phyloP scores from a whole-genome alignment of 2,113 vertebrate species.

The Arizona elegans region DNA sequence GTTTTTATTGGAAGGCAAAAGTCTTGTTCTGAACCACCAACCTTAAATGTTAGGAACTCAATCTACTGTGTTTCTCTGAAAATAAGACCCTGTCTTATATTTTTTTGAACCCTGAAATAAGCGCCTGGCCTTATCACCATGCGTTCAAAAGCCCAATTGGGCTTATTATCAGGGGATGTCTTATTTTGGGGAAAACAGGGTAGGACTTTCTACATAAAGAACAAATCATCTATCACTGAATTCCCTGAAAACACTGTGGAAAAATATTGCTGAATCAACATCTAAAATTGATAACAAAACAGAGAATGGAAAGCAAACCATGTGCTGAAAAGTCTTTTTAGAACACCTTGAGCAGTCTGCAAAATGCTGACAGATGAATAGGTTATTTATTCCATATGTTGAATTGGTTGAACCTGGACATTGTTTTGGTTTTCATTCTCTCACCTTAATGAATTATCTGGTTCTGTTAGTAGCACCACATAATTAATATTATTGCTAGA shows the following conservation, averaged over 20 bases:
- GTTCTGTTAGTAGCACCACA: background rate
- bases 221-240: background rate
- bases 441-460: background rate
- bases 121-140: no score
- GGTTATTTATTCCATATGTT: background rate
- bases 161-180: no score
- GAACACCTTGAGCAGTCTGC: background rate
- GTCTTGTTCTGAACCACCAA: background rate
- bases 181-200: no score
- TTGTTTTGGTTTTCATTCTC: background rate
- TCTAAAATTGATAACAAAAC: background rate
- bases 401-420: background rate
- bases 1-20: background rate
- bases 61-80: background rate
- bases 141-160: no score
- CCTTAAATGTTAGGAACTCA: background rate
- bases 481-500: background rate
- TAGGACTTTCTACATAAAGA: background rate
- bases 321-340: background rate
- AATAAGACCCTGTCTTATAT: no score
- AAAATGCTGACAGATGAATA: background rate
- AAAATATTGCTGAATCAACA: background rate
- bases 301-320: background rate
- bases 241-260: background rate
- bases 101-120: no score